Evolutionary conservation across 2,888 invertebrate species (phyloP), one percentile per base, ranked within the genome.

Genomic region (Xylota sylvarum): DNA sequence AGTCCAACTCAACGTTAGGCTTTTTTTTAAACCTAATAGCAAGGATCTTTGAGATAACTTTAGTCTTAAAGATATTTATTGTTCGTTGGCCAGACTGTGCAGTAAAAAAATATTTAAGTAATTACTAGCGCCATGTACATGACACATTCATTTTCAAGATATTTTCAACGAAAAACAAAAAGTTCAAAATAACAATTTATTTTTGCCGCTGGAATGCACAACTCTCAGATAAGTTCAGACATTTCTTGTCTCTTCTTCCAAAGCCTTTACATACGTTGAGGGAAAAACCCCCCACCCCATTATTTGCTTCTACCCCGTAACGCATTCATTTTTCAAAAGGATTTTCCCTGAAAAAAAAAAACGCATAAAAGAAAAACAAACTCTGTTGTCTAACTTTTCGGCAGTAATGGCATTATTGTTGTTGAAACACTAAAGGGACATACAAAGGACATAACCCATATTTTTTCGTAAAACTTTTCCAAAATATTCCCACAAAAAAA

Each of bases 321-420:
- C 72, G 85, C 77, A 81, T 81, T 81, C 77, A 81, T 86, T 86
- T 81, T 81, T 77, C 77, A 81, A 85, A 64, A 80, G 56, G 32
- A 32, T 50, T 35, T 58, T 14, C 30, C 14, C 17, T 35, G 46
- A 43, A 60, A 37, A 55, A 35, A n/a, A 6, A 43, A 62, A 23
- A 23, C 23, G 3, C 23, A 23, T 23, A 23, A 23, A 65, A 65
- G 50, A 32, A 43, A 40, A 14, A 35, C 30, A 69, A 81, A 73
- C 73, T 86, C 48, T 19, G 56, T 64, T 78, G 82, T 64, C 77
- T 82, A 86, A 86, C 86, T 86, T 86, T 86, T 82, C 69, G 37
- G 9, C 64, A 77, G 86, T 86, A 86, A 86, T 77, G 81, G 81
- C 62, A 58, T 76, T 86, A 69, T 78, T 69, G 60, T 62, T 60